Evolutionary conservation across 2,888 invertebrate species (phyloP), one percentile per base, ranked within the genome.

Genomic region (Drosophila algonquin): DNA sequence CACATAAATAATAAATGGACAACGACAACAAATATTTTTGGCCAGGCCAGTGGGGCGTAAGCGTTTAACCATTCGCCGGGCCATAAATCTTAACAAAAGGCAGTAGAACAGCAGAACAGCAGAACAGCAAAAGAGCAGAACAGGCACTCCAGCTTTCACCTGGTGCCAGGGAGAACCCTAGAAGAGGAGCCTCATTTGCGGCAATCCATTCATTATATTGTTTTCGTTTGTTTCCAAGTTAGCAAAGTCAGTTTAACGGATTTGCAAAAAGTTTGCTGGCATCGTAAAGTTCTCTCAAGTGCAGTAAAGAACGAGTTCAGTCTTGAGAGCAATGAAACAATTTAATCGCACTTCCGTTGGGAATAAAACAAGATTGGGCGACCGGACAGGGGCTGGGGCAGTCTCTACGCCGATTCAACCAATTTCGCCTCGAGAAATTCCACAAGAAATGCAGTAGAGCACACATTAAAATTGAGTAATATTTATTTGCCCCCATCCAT

Each of bases 1-100:
- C 63, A 55, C 54, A 50, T 70, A 70, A 72, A 72, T 72, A 70
- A 71, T 70, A 71, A 70, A 69, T 54, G 56, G 51, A 46, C 55
- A 60, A 27, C 56, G 46, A 46, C 64, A 52, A 56, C 55, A 55
- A 64, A 62, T 44, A 53, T 27, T 51, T 51, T 69, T 67, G 68
- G 59, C 69, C 67, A 53, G 57, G 65, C 65, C 65, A 45, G 3
- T 40, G n/a, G 18, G 27, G 32, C 18, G 50, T 35, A 58, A 58
- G 27, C 59, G 59, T 52, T 60, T 61, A 61, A 47, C 54, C 12
- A 46, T 12, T 40, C 30, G 8, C n/a, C 55, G 30, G 55, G 51
- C 50, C 64, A 67, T 67, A 67, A 67, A 67, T 67, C 55, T 55
- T 32, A 8, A 14, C 14, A 10, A 53, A 55, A 63, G 10, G 53